Evolutionary conservation across 2,113 vertebrate species (phyloP), one percentile per base, ranked within the genome.

Genomic region (Falcunculus frontatus): DNA sequence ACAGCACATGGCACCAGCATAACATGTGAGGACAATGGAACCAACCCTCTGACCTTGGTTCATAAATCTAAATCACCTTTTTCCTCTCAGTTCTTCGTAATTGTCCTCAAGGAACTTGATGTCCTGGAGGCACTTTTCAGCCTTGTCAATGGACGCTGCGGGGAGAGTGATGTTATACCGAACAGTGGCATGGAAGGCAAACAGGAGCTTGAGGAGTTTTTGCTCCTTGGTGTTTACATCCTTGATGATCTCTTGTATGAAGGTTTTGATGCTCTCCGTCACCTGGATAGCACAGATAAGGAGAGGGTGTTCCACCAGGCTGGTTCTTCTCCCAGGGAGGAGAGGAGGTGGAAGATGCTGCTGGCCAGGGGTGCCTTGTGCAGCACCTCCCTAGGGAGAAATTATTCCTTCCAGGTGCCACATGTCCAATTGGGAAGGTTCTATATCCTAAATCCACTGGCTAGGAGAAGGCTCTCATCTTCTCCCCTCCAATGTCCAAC

Each of bases 101-200:
- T 10, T 7, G 8, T 26, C 7, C 14, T 20, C 10, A 6, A 4
- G 6, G 21, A 27, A 44, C 8, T 32, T 1, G 1, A 59, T 69
- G 64, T 1, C 6, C 64, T 69, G 11, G 4, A 82, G 18, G 22
- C 2, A 4, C 8, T 49, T 39, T 13, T 63, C 47, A 2, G 33
- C 68, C 56, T 63, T 4, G 8, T 13, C 7, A 5, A 83, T 8
- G 33, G 37, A 52, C 1, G 6, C 14, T 1, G 5, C 1, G 2
- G 33, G 4, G 27, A 73, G 27, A 21, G 16, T 2, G 27, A 63
- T 1, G 6, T 1, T 1, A 3, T 37, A 84, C 56, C 13, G 8
- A 37, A 27, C 20, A 3, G 6, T 35, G 47, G 2, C 13, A 18
- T 46, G 57, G 7, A 73, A 53, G 27, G 17, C 57, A 3, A 84